These are phyloP conservation scores for Chaetophractus vellerosus DNA, from an alignment of 2,797 vertebrate genomes.

Conservation along the genomic window DNA sequence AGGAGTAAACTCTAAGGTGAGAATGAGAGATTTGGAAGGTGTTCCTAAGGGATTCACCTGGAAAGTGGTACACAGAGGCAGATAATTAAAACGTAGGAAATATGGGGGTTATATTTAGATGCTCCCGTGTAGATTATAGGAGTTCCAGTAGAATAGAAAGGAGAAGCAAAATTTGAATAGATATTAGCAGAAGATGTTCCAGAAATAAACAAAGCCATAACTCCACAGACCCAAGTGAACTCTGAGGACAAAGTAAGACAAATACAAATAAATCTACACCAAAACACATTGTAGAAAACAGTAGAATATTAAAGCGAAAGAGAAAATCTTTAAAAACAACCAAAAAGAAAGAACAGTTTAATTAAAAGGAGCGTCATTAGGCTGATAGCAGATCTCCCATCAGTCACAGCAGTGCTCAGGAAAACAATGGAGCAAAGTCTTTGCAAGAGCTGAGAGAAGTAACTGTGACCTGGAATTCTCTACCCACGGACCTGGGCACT, in stretches of 20 bases:
- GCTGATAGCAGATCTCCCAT: background rate
- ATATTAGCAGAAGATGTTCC: background rate
- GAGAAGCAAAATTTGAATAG: background rate
- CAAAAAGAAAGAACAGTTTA: too few relatives aligned
- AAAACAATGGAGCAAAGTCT: background rate
- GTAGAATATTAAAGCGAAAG: background rate
- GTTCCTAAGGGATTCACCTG: background rate
- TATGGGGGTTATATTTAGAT: background rate
- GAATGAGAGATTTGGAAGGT: background rate
- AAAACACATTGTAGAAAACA: background rate
- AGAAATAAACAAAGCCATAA: background rate
- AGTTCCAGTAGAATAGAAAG: background rate
- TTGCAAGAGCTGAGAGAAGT: background rate
- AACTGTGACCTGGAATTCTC: background rate
- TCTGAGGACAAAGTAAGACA: background rate
- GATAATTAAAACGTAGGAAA: background rate
- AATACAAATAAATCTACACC: background rate
- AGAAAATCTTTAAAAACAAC: background rate
- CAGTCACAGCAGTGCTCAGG: background rate
- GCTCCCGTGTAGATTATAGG: background rate
- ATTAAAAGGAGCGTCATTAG: too few relatives aligned
- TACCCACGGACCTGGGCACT: background rate
- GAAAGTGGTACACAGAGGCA: background rate
- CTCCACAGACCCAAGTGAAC: background rate
- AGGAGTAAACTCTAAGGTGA: background rate